Evolutionary conservation across 2,797 vertebrate species (phyloP), one percentile per base, ranked within the genome.

Genomic region (Vultur gryphus): DNA sequence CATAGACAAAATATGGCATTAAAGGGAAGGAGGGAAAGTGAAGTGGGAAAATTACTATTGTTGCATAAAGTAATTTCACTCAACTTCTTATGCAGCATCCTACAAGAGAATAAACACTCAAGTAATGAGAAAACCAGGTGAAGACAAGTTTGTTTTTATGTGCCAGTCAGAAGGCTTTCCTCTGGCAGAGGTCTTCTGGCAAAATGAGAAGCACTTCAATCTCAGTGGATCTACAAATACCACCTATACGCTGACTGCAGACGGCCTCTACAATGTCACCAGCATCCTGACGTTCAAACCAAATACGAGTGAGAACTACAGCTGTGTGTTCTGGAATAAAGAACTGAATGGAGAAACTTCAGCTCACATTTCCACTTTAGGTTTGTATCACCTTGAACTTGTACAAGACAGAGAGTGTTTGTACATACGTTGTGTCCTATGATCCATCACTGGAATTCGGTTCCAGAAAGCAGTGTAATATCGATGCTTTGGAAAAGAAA

Each of bases 91-190:
- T 87, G 23, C 96, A 98, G 98, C 97, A 93, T 67, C 97, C 78
- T 98, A 98, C 86, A 97, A 90, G 88, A 96, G 33, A 84, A 98
- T 98, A 96, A 90, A 94, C 35, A 96, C 89, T 29, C 76, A 46
- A 28, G 37, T 93, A 67, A 67, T 75, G n/a, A 93, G 78, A 85
- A 76, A 94, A 85, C 67, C 81, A 80, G 89, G 54, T 37, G 96
- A 96, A 89, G 92, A 95, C 16, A 95, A 95, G 9, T 91, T 98
- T 72, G 90, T 98, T 93, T 96, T 99, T 26, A 98, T 88, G 54
- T 99, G 99, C 84, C 97, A 98, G 90, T 98, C 99, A 67, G 96
- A 98, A 90, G 99, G 99, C 14, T 99, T 98, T 84, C 99, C 99
- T 3, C 20, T 96, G 37, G 97, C 99, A 23, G 52, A 96, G 7